Conservation (phyloP, 2,113 vertebrate genomes). For the Psammodynastes pulverulentus region DNA sequence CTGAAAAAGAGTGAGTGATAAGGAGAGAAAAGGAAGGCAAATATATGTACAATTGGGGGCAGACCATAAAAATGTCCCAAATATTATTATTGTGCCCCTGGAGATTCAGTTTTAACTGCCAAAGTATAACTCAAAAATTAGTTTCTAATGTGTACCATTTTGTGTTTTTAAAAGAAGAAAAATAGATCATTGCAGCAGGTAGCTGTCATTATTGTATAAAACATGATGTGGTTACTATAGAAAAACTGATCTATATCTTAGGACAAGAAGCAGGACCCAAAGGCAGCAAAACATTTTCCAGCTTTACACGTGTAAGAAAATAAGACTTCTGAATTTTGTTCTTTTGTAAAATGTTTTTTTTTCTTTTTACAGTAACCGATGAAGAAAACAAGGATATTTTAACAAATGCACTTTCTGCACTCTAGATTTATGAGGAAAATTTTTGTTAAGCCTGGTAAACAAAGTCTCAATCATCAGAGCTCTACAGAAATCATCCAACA, state of each 20-base stretch:
- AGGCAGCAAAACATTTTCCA: not conserved
- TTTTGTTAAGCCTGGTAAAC: conserved; percentile 36
- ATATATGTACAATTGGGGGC: not conserved
- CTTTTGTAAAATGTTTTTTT: conserved; percentile 28
- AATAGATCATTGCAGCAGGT: not conserved
- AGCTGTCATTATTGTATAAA: not conserved
- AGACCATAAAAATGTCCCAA: not conserved
- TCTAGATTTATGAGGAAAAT: conserved; percentile 32
- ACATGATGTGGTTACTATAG: not conserved
- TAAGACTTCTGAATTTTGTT: not conserved
- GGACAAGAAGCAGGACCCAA: not conserved
- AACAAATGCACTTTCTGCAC: conserved; percentile 48
- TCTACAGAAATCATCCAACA: conserved; percentile 13
- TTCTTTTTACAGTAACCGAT: conserved; percentile 12
- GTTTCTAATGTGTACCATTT: not conserved
- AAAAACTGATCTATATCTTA: not conserved
- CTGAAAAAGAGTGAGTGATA: not conserved
- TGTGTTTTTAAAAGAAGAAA: not conserved
- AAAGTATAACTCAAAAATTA: not conserved
- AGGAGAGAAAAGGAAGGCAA: not conserved
- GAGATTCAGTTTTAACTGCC: not conserved
- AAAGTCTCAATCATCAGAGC: conserved; percentile 37
- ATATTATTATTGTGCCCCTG: not conserved
- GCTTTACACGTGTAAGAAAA: not conserved
- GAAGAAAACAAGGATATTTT: not conserved